Evolutionary conservation across 2,113 vertebrate species (phyloP).

Genomic region (Elephas maximus): DNA sequence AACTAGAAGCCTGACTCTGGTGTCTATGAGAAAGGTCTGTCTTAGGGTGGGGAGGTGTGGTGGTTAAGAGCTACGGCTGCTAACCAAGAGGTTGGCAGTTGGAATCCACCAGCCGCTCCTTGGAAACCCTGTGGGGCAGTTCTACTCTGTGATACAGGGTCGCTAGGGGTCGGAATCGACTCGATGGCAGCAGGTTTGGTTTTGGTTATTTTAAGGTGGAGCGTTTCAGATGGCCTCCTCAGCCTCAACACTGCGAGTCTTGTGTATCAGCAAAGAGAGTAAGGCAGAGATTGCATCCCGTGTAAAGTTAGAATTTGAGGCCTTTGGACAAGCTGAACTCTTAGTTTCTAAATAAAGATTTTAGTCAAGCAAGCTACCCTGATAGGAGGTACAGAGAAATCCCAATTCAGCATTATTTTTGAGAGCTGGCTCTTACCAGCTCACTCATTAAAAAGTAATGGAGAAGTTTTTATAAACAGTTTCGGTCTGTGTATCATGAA

Average conservation of each 20-base stretch:
- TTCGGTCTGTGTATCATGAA: neutral
- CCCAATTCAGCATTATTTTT: slow-evolving; percentile 38
- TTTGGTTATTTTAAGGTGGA: neutral
- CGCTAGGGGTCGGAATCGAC: no score
- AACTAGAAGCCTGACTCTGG: slow-evolving; percentile 24
- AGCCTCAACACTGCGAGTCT: neutral
- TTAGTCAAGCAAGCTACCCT: neutral
- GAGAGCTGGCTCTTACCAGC: slow-evolving; percentile 17
- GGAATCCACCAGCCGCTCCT: no score
- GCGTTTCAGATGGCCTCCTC: slow-evolving; percentile 55
- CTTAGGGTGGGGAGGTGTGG: neutral
- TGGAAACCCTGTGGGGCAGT: no score
- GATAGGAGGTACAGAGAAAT: neutral
- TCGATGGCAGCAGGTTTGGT: no score
- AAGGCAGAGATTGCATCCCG: neutral
- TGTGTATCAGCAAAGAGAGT: neutral
- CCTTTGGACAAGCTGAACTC: slow-evolving; percentile 38
- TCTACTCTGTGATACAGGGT: no score
- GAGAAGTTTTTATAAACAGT: neutral
- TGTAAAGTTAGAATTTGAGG: slow-evolving; percentile 42
- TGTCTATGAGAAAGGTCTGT: neutral
- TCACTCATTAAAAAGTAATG: slow-evolving; percentile 1
- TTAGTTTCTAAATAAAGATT: slow-evolving; percentile 52
- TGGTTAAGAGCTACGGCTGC: no score
- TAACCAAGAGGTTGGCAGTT: no score